Evolutionary conservation across 2,113 vertebrate species (phyloP), one percentile per base, ranked within the genome.

Genomic region (Rhinopithecus roxellana): DNA sequence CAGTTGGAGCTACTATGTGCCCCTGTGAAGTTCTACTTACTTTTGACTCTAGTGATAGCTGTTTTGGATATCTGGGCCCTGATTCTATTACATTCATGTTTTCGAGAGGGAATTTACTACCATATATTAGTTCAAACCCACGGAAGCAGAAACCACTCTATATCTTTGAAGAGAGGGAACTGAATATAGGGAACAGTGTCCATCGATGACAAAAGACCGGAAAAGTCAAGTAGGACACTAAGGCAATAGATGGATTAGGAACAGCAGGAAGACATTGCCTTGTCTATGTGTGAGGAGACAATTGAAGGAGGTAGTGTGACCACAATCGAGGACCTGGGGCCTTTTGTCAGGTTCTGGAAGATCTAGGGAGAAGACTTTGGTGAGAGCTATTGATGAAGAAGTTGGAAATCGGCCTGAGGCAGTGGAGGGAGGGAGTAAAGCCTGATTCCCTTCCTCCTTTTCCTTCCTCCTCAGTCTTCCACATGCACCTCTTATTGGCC

Each of bases 401-500:
- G 50, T 30, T 70, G 77, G 38, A 16, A 11, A 70, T 18, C 0
- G 3, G 20, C 90, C 50, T n/a, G 79, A 59, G 79, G 55, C 59
- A 52, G 35, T 6, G 6, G 52, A 35, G 72, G 55, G 17, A 57
- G 0, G 3, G 32, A 18, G 2, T 9, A 22, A 22, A 2, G 23
- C 45, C 13, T 25, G 45, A 8, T 0, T 52, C 6, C 55, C 67
- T 45, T 50, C 55, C 27, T 50, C 50, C 25, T 32, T 32, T 16
- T 35, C 16, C 14, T 20, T 38, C 78, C 25, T 38, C 52, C 20
- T 35, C 25, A 38, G 43, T 50, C 59, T 67, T 45, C 45, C 3
- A 38, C 0, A 16, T 5, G 55, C 0, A 17, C 57, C 32, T 45
- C 3, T 67, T 1, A 2, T 22, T 69, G 57, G 48, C 25, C 57